Base-by-base conservation (phyloP, 2,113 vertebrate genomes). In the Empidonax traillii region DNA sequence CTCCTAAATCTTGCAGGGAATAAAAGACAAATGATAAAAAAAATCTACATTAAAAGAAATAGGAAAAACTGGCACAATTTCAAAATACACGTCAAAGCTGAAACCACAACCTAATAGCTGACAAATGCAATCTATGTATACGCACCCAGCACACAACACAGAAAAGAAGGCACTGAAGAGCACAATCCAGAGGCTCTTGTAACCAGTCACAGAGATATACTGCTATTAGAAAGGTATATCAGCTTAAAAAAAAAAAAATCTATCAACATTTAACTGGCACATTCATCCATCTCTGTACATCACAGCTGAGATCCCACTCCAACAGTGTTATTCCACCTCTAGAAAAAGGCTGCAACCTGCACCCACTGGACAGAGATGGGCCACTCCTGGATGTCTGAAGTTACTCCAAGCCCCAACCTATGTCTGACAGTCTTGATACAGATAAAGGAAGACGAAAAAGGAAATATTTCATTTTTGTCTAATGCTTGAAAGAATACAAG, bases 341-440 rank as follows among this genome's bases (percentile, higher is more conserved):
- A 2, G 14, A 15, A 62, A 37, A 67, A 73, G 49, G 37, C 43
- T 87, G 53, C n/a, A 41, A 25, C 37, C 33, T 68, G 13, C 24
- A 47, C 14, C 5, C 5, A 1, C 28, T 31, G 46, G 23, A 28
- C 14, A 49, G 16, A 17, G 4, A 37, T 1, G 4, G 21, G 24
- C 46, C 33, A 20, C 25, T 62, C 39, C 31, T 20, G 27, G 5
- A 46, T 8, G 4, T 14, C 65, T 66, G 16, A 87, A 47, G 30
- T 37, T 52, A 6, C 12, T 44, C 21, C 39, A 35, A 52, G 18
- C 44, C 21, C 33, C 2, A 3, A 20, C 12, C 22, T 0, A 5
- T 63, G 0, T 63, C 39, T 71, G 41, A 69, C 12, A 5, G 7
- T 71, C 31, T 24, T 76, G 19, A 37, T 52, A 78, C 12, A n/a